Percentiles rank a stretch among this genome's conserved stretches.
These are phyloP conservation scores for Cryptomyrus ogoouensis DNA, from an alignment of 2,113 vertebrate genomes.

Conservation along the genomic window DNA sequence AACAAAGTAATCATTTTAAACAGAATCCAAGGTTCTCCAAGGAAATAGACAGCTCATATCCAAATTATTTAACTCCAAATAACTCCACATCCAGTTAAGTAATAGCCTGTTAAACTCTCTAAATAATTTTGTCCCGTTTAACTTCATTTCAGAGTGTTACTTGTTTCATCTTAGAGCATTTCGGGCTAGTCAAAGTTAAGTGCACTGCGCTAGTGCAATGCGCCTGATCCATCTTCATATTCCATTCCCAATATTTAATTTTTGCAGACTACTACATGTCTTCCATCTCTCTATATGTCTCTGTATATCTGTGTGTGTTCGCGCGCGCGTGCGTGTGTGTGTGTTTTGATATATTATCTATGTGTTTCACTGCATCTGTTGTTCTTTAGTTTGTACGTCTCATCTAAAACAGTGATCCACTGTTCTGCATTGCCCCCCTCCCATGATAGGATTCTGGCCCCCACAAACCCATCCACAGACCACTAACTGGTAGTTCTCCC, in stretches of 20 bases:
- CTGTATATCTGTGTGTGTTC: no score
- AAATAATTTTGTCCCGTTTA: background rate
- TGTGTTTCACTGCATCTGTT: constrained; percentile 39
- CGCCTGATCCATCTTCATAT: background rate
- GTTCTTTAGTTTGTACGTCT: constrained; percentile 27
- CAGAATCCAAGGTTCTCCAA: background rate
- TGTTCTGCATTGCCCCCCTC: background rate
- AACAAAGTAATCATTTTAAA: background rate
- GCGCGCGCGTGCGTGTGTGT: background rate
- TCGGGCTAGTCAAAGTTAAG: background rate
- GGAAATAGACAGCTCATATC: background rate
- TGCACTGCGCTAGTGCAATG: background rate
- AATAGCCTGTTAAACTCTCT: background rate
- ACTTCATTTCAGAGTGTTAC: background rate
- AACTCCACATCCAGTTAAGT: background rate
- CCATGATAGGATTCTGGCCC: background rate
- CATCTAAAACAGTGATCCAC: constrained; percentile 12
- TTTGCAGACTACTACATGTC: background rate
- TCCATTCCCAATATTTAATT: background rate
- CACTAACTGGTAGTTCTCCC: constrained; percentile 3
- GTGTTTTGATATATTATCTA: constrained; percentile 19
- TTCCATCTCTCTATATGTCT: constrained; percentile 35
- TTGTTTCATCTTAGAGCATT: background rate
- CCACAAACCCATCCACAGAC: constrained; percentile 21
- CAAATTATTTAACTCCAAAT: background rate